phyloP scores from a whole-genome alignment of 2,888 invertebrate species.

The Ryuthela nishihirai region DNA sequence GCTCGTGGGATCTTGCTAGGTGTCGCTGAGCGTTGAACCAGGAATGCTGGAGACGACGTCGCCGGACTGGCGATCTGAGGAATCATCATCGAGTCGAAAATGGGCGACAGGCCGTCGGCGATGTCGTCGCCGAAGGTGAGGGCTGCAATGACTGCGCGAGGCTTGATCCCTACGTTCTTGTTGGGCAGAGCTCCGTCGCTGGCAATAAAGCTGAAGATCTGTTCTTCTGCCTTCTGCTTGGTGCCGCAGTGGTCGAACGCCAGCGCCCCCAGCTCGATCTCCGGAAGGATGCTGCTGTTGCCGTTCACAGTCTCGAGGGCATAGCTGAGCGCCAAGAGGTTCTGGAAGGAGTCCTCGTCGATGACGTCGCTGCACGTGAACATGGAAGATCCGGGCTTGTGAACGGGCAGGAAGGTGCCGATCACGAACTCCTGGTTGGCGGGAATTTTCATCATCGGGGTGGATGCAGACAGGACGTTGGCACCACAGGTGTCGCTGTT shows the following conservation, averaged over 20 bases:
- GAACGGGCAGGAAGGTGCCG: conserved; percentile 44
- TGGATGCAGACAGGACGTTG: conserved; percentile 38
- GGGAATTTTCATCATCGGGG: conserved; percentile 39
- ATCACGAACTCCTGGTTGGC: conserved; percentile 44
- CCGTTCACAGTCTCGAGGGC: conserved; percentile 51
- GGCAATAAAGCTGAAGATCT: conserved; percentile 50
- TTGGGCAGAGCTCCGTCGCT: conserved; percentile 42
- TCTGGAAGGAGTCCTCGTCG: conserved; percentile 48
- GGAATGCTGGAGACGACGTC: conserved; percentile 9
- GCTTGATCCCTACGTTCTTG: conserved; percentile 39
- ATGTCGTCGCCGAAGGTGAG: conserved; percentile 47
- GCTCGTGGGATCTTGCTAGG: too few species aligned
- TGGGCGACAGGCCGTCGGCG: conserved; percentile 47
- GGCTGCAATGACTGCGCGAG: conserved; percentile 47
- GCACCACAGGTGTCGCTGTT: conserved; percentile 13
- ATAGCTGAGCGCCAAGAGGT: conserved; percentile 51
- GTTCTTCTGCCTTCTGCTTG: conserved; percentile 48
- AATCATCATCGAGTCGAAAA: conserved; percentile 48
- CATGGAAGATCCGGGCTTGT: conserved; percentile 44
- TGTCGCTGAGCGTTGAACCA: background rate
- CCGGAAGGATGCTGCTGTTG: conserved; percentile 41
- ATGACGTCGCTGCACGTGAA: conserved; percentile 50
- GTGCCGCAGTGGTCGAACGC: conserved; percentile 50
- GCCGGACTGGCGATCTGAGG: conserved; percentile 47
- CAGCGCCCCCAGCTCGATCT: conserved; percentile 45